Evolutionary conservation across 2,113 vertebrate genomes (phyloP), one percentile per base, ranked within the genome.

Genomic region (Tretioscincus oriximinensis): DNA sequence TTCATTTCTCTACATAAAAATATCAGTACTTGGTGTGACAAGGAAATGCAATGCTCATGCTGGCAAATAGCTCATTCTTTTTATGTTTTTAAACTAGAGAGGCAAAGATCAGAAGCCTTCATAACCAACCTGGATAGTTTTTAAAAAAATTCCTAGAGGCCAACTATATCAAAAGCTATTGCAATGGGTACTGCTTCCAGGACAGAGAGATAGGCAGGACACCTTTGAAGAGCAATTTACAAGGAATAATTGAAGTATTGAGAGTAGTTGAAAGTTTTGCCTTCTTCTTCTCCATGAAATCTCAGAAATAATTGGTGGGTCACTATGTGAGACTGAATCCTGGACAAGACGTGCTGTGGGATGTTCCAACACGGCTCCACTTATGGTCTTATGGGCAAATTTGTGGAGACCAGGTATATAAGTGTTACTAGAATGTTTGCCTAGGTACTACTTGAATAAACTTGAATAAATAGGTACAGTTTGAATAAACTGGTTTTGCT

Each of bases 71-170:
- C 24, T 77, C 77, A 76, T 89, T 73, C 58, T 81, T 47, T 87
- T 85, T 82, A 86, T 51, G 14, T 85, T 67, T 82, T 86, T 76
- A 66, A 88, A 83, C 61, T 29, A 80, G 81, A 83, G 81, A 83
- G 85, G 81, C 26, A 87, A 90, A 81, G 73, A 75, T 7, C 80
- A 21, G 0, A 72, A 65, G 63, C n/a, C 8, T 85, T 87, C 84
- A 20, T 72, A 81, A 76, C 83, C 35, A 41, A 41, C 35, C 35
- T 41, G 35, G 35, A 41, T 41, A 41, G 35, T 41, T 41, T 41
- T 41, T n/a, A n/a, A 41, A 41, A 5, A 41, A 41, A 41, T 41
- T 41, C 35, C 35, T 41, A 41, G 35, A 41, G 35, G 35, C 3
- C 35, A 41, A 41, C 35, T 41, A 41, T 4, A 41, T 41, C 35